Base-by-base conservation (phyloP, 1,140 invertebrate species). In the Patella vulgata region DNA sequence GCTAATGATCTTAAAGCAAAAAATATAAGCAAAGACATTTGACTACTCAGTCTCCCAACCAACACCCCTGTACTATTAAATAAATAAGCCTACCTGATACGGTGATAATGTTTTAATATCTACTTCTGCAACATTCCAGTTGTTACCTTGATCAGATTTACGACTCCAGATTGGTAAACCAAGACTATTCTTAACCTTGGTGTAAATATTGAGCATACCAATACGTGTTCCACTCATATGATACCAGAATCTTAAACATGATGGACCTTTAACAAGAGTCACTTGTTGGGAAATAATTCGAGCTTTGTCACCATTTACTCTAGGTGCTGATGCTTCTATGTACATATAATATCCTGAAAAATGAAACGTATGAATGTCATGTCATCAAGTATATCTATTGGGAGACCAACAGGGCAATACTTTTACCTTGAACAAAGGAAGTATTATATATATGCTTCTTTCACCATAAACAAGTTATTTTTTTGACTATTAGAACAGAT, bases 221-320 rank as follows among this genome's bases (percentile, higher is more conserved):
- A 79, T 69, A 48, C 73, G 73, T 11, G 63, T 62, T 8, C 75
- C 75, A 43, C 69, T 70, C 75, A 77, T 77, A 52, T 93, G 91
- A 72, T 85, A 89, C 86, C 88, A 93, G 78, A 93, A 92, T 6
- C 48, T 58, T 8, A 79, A 44, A 54, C 77, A 78, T 21, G 3
- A 52, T 17, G 66, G 44, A 12, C 64, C 65, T 28, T 25, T 28
- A 9, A 51, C 64, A 2, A 57, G 54, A 11, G 60, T 36, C 14
- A 39, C 46, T 43, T 12, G 56, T 43, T 12, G 56, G 84, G 1
- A 85, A 80, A 63, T 81, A 0, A 93, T 86, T 21, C 91, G 86
- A 0, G 91, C 91, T 0, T 88, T 90, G 62, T 92, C 90, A 74
- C 91, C 91, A 9, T 83, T 79, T 55, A 86, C 77, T 5, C 68